A percentile compares a stretch with the other conserved stretches of the same genome.
These are phyloP conservation scores for Meandrusa payeni DNA, from an alignment of 2,888 invertebrate species.

Conservation along the genomic window DNA sequence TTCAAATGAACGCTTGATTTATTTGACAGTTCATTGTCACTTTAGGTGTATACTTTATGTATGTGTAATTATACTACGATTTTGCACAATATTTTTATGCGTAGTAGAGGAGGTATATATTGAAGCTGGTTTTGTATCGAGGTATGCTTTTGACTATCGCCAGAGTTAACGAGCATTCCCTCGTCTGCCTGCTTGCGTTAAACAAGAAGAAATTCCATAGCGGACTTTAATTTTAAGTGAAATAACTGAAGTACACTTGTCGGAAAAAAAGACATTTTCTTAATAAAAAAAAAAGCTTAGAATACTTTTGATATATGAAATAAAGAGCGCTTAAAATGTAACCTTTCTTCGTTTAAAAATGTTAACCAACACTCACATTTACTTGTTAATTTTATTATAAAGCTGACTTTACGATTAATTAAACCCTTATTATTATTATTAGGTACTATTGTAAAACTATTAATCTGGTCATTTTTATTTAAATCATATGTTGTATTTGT, in stretches of 20 bases:
- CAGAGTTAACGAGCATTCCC: conserved; percentile 49
- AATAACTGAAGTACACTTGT: conserved; percentile 70
- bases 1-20: conserved; percentile 54
- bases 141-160: conserved; percentile 49
- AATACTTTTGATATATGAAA: conserved; percentile 68
- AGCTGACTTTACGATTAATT: conserved; percentile 72
- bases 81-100: conserved; percentile 63
- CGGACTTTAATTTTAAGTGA: conserved; percentile 63
- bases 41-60: conserved; percentile 53
- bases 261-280: conserved; percentile 70
- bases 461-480: conserved; percentile 81
- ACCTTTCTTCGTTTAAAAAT: conserved; percentile 67
- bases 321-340: conserved; percentile 73
- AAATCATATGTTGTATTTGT: conserved; percentile 79
- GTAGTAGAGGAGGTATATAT: conserved; percentile 29
- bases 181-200: conserved; percentile 44
- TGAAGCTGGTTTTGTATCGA: conserved; percentile 29
- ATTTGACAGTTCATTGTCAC: conserved; percentile 18
- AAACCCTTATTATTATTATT: conserved; percentile 74
- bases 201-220: conserved; percentile 50
- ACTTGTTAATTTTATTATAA: conserved; percentile 75
- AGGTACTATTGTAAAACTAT: conserved; percentile 70
- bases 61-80: conserved; percentile 57
- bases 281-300: conserved; percentile 68
- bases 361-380: conserved; percentile 79